A percentile compares a stretch with the other conserved stretches of the same genome.
phyloP scores from a whole-genome alignment of 2,888 invertebrate species.

The Xylota segnis region DNA sequence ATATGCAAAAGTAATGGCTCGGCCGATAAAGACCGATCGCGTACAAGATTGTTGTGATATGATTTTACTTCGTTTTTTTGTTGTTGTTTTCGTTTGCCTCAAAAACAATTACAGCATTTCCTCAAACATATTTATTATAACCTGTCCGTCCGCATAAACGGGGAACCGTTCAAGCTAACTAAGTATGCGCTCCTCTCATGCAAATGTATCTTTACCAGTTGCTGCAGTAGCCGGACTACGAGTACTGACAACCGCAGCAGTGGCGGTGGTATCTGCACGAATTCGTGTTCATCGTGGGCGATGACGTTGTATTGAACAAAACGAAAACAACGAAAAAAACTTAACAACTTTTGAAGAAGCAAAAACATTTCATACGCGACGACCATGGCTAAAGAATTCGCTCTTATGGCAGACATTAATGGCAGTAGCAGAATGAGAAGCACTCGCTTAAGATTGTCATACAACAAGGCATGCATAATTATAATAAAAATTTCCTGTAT shows the following conservation, averaged over 20 bases:
- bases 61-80: constrained; percentile 48
- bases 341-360: constrained; percentile 68
- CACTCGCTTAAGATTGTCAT: constrained; percentile 58
- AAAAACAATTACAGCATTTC: constrained; percentile 76
- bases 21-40: constrained; percentile 74
- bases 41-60: constrained; percentile 75
- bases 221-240: constrained; percentile 58
- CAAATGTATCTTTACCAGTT: constrained; percentile 51
- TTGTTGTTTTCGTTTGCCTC: constrained; percentile 29
- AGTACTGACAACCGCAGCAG: constrained; percentile 62
- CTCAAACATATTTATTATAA: constrained; percentile 77
- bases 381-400: constrained; percentile 36
- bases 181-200: constrained; percentile 61
- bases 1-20: constrained; percentile 72
- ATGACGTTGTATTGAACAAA: constrained; percentile 66
- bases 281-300: constrained; percentile 77
- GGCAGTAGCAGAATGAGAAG: constrained; percentile 50
- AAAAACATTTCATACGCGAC: constrained; percentile 64
- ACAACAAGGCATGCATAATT: constrained; percentile 61
- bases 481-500: constrained; percentile 51
- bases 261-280: constrained; percentile 73
- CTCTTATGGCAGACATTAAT: constrained; percentile 43
- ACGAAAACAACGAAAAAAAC: constrained; percentile 40
- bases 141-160: constrained; percentile 68
- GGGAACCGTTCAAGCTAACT: constrained; percentile 43